phyloP scores from a whole-genome alignment of 2,113 vertebrate genomes.

The Grallaria varia region DNA sequence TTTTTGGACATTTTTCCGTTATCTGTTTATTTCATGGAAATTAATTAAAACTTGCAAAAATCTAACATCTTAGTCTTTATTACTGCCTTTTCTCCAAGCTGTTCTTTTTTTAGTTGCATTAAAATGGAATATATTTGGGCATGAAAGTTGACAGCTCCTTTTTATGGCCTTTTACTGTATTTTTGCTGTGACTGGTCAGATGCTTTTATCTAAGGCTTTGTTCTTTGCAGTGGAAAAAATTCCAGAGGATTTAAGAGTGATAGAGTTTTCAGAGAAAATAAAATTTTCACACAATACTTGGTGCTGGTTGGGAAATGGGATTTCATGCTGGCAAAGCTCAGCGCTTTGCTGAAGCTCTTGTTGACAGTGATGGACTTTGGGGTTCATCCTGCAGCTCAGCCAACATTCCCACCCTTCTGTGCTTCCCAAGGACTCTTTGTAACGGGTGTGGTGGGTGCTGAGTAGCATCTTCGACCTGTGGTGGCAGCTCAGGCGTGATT shows the following conservation, averaged over 20 bases:
- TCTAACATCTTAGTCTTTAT: not conserved
- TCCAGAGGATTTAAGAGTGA: not conserved
- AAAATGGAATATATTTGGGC: conserved; percentile 20
- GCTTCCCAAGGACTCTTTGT: not conserved
- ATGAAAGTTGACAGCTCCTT: conserved; percentile 27
- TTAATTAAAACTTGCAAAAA: not conserved
- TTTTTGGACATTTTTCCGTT: not conserved
- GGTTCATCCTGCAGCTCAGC: not conserved
- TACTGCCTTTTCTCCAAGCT: not conserved
- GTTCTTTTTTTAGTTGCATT: not conserved
- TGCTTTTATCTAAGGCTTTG: conserved; percentile 36
- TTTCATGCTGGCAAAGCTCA: not conserved
- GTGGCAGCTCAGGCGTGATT: not conserved
- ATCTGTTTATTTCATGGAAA: not conserved
- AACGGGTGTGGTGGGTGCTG: not conserved
- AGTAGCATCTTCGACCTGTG: not conserved
- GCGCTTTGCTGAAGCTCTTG: not conserved
- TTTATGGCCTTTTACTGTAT: conserved; percentile 7
- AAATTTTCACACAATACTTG: not conserved
- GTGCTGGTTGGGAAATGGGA: not conserved
- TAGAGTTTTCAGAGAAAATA: not conserved
- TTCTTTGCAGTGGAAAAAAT: not conserved
- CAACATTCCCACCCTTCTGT: not conserved
- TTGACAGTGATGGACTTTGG: not conserved
- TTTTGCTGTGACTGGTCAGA: conserved; percentile 26